These are phyloP conservation scores for Cladopsammia gracilis DNA, from an alignment of 64 coral and sea anemone genomes.

Conservation along the genomic window DNA sequence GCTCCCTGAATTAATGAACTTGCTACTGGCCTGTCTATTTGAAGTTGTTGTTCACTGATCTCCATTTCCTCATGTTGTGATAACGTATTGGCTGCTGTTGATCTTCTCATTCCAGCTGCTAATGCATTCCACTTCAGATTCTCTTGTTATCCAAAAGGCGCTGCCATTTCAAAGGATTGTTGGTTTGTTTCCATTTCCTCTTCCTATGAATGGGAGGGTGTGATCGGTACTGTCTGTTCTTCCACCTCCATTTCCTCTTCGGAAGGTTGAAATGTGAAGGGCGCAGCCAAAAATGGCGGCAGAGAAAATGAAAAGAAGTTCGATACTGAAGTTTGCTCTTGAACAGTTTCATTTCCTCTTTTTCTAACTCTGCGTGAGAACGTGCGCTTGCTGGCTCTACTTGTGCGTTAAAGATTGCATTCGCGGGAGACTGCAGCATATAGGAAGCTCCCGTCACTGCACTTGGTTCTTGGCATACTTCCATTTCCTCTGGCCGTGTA, in stretches of 20 bases:
- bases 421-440: background rate
- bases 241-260: slow-evolving; percentile 1
- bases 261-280: background rate
- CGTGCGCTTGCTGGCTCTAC: background rate
- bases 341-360: background rate
- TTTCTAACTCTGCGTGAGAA: background rate
- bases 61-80: background rate
- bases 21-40: too few relatives aligned
- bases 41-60: background rate
- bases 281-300: background rate
- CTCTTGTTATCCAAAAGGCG: background rate
- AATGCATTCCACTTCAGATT: background rate
- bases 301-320: background rate
- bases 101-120: background rate
- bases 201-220: background rate
- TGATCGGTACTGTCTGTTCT: background rate
- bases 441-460: too few relatives aligned
- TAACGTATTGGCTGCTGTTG: background rate
- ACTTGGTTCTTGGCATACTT: background rate
- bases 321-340: background rate
- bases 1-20: too few relatives aligned
- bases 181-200: background rate
- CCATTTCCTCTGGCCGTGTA: background rate
- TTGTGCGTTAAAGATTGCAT: background rate
- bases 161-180: background rate